Evolutionary conservation across 2,113 vertebrate genomes (phyloP), one percentile per base, ranked within the genome.

Genomic region (Stercorarius parasiticus): DNA sequence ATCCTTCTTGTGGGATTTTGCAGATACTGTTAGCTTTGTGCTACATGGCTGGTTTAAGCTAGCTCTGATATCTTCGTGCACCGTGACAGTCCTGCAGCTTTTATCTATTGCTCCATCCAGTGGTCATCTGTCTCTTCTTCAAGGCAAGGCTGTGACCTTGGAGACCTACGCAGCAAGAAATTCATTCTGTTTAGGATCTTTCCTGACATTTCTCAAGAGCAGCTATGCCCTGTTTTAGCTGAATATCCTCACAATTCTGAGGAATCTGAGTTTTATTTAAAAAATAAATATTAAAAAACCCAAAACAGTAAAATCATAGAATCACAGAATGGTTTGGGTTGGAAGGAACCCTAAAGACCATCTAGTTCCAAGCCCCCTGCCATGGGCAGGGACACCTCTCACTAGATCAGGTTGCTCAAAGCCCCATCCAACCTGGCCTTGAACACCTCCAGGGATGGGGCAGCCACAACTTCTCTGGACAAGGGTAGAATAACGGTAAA

Each of bases 1-100:
- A 91, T 94, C 66, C 66, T 86, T 90, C 85, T 90, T 70, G 87
- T 65, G 93, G 92, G 95, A 96, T 95, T 97, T 83, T 91, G 61
- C 70, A 76, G 84, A 76, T 87, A 34, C 50, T 72, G 78, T 56
- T 94, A 23, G 4, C 62, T 94, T 91, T 93, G 78, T 93, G 87
- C 91, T 91, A 93, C 93, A 77, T 82, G 90, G 84, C 45, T 90
- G 66, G 16, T 88, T 82, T 76, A 76, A 93, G 65, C 43, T 21
- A 67, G 36, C 66, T 91, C 74, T 87, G 89, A 45, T 82, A 53
- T 65, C 93, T 79, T 42, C 56, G 55, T 89, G 69, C 80, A n/a
- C 19, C 0, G 0, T 62, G 66, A 53, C 65, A 93, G 43, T 32
- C 40, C 58, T 70, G 66, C 40, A 93, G 69, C 52, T 93, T 78